Evolutionary conservation across 1,140 invertebrate species (phyloP), one percentile per base, ranked within the genome.

Genomic region (Akabosia matsudoensis): DNA sequence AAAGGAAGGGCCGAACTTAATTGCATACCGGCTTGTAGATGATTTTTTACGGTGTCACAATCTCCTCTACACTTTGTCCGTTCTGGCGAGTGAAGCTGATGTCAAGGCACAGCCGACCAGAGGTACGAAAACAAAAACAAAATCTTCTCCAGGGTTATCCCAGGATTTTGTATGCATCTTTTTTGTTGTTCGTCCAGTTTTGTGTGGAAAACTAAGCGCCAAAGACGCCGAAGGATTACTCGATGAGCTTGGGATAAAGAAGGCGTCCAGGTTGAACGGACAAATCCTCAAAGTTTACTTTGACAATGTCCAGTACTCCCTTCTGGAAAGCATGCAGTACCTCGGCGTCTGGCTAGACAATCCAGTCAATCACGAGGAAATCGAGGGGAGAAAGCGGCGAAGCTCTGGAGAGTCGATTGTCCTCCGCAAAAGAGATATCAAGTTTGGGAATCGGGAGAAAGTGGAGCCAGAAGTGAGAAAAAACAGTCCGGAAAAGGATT

Each of bases 41-140:
- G 80, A 81, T 45, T 81, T 81, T 74, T 28, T 81, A 0, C 78
- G 78, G 51, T 78, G 26, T 34, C 80, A 79, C 31, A 76, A 77
- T 31, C 64, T 79, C 26, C 72, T 81, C 0, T 81, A 76, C 56
- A 81, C 80, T 0, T 51, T 76, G 26, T 81, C 80, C 3, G 78
- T 81, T 26, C 37, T 81, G 0, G 54, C 56, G 0, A 74, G 67
- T 10, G 80, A 81, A 54, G 26, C 78, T 2, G 76, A 61, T 14
- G 37, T 72, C 1, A 4, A 16, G 24, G 33, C 2, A 72, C 22
- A 51, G 33, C 22, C 33, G 14, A 45, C 33, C 7, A 34, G 37
- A 45, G 13, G 33, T 37, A 45, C 67, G 7, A 10, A 24, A 22
- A 64, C 24, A 13, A 28, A 64, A 22, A 4, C 7, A 70, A 70